These are phyloP conservation scores for Neomonachus schauinslandi DNA, from an alignment of 2,113 vertebrate species.

Conservation along the genomic window DNA sequence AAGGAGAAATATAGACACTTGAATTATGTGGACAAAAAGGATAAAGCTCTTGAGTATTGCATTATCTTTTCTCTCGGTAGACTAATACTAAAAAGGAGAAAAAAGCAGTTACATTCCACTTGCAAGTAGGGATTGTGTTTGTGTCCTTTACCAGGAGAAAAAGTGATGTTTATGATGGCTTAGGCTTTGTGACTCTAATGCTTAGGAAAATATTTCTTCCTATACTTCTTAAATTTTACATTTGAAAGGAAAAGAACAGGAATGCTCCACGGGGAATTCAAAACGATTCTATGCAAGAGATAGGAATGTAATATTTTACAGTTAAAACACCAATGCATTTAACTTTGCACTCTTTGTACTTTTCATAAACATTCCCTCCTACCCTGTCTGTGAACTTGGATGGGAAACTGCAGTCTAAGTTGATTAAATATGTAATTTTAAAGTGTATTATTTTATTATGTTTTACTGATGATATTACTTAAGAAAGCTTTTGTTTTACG, in stretches of 20 bases:
- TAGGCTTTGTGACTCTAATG: slow-evolving; percentile 30
- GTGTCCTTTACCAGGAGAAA: neutral
- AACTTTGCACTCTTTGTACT: slow-evolving; percentile 21
- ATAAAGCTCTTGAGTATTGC: slow-evolving; percentile 60
- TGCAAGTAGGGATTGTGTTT: neutral
- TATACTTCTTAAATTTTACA: neutral
- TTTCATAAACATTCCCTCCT: slow-evolving; percentile 54
- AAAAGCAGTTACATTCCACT: slow-evolving; percentile 83
- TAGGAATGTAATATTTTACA: neutral
- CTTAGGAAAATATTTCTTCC: slow-evolving; percentile 42
- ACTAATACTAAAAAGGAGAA: slow-evolving; percentile 60
- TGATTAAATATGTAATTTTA: neutral
- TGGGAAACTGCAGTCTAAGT: neutral
- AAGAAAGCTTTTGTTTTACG: slow-evolving; percentile 31
- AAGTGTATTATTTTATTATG: slow-evolving; percentile 36
- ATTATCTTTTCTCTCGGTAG: slow-evolving; percentile 61
- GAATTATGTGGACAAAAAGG: slow-evolving; percentile 59
- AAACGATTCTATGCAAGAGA: neutral
- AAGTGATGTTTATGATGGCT: neutral
- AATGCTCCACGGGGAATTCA: neutral
- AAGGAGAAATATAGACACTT: slow-evolving; percentile 65
- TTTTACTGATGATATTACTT: slow-evolving; percentile 11
- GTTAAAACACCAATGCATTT: neutral
- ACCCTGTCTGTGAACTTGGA: neutral
- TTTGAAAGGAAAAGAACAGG: neutral